These are phyloP conservation scores for Pithys albifrons DNA, from an alignment of 2,113 vertebrate species.

Conservation along the genomic window DNA sequence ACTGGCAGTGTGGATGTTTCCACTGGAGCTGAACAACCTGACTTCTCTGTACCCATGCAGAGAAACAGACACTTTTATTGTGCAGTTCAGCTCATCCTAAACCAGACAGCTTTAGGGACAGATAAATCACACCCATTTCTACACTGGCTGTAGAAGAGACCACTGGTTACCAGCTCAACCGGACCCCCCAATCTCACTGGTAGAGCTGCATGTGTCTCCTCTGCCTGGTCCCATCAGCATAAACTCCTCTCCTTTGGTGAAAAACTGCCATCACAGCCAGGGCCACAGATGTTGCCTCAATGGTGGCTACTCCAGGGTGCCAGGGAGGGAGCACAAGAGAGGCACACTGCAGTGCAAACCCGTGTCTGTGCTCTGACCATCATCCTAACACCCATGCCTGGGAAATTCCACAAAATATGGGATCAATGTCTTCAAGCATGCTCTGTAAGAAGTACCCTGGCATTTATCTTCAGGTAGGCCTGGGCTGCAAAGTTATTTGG, in stretches of 20 bases:
- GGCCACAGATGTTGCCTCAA: not conserved
- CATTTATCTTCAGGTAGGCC: not conserved
- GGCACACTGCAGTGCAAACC: not conserved
- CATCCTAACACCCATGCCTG: not conserved
- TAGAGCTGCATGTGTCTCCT: not conserved
- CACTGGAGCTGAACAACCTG: not conserved
- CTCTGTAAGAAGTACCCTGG: not conserved
- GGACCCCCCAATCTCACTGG: not conserved
- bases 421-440: not conserved
- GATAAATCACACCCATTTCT: not conserved
- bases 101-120: not conserved
- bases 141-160: accelerated
- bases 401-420: not conserved
- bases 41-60: not conserved
- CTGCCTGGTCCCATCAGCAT: not conserved
- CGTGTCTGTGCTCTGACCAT: not conserved
- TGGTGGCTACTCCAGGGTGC: accelerated
- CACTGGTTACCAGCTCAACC: not conserved
- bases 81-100: not conserved
- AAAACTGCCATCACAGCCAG: not conserved
- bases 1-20: not conserved
- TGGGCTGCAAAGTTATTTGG: not conserved
- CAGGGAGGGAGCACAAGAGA: not conserved
- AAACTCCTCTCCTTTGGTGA: not conserved
- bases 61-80: not conserved